Evolutionary conservation across 1,140 invertebrate genomes (phyloP).

Genomic region (Sminthurinus signatus): DNA sequence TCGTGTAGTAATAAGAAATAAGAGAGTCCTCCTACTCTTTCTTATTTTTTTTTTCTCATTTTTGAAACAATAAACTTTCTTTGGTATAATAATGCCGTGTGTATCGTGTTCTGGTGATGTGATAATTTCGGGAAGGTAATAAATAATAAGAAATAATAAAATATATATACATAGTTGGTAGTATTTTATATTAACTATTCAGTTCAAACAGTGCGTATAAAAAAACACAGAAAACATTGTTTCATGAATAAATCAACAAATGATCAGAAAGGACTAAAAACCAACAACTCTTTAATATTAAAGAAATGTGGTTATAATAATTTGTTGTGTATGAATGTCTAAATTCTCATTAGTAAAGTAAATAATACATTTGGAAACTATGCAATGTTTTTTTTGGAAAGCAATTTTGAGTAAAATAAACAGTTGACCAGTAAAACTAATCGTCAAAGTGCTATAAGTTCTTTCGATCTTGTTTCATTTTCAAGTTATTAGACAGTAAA

Average conservation of each 20-base stretch:
- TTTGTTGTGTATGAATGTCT: neutral
- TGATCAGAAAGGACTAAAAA: neutral
- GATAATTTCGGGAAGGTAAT: neutral
- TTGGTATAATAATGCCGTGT: neutral
- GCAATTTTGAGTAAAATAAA: too few relatives aligned
- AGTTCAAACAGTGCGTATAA: neutral
- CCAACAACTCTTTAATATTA: neutral
- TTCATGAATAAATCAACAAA: neutral
- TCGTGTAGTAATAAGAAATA: too few relatives aligned
- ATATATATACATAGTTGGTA: neutral
- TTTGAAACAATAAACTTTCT: too few relatives aligned
- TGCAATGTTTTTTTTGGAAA: too few relatives aligned
- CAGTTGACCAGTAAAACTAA: too few relatives aligned
- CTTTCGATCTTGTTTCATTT: too few relatives aligned
- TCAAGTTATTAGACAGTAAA: too few relatives aligned
- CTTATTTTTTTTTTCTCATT: too few relatives aligned
- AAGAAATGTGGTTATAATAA: neutral
- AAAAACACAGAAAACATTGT: neutral
- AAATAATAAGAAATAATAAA: too few relatives aligned
- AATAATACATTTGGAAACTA: conserved; percentile 2
- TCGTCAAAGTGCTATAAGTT: too few relatives aligned
- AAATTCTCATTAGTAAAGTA: neutral
- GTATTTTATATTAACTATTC: neutral
- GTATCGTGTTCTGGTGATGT: neutral
- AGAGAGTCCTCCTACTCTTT: too few relatives aligned